These are phyloP conservation scores for Pteruthius melanotis DNA, from an alignment of 2,113 vertebrate species.

Conservation along the genomic window DNA sequence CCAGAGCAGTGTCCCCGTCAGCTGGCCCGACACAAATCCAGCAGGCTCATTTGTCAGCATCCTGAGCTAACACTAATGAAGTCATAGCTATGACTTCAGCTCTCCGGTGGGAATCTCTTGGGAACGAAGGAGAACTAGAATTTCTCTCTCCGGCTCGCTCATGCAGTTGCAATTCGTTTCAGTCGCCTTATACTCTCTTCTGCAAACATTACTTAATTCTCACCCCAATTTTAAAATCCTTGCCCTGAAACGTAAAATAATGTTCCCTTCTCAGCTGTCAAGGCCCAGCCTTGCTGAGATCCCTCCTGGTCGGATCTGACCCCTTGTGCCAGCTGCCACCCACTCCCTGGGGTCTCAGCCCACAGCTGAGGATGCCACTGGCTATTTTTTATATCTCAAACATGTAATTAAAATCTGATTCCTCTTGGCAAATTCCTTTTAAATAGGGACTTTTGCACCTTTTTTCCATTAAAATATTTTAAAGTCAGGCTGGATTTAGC, in stretches of 20 bases:
- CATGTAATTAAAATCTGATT: background rate
- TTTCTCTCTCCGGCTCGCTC: background rate
- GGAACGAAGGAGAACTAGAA: background rate
- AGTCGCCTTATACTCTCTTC: background rate
- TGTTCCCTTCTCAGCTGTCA: background rate
- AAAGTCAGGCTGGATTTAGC: background rate
- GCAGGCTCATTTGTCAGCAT: background rate
- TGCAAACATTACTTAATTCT: conserved; percentile 40
- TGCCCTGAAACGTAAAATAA: background rate
- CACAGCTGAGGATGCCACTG: background rate
- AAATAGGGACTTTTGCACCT: background rate
- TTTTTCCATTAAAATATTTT: background rate
- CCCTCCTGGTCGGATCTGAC: background rate
- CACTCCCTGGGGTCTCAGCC: background rate
- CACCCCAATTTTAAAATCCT: background rate
- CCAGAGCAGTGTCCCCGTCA: background rate
- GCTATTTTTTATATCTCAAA: background rate
- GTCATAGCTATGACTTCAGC: conserved; percentile 44
- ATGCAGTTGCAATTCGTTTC: background rate
- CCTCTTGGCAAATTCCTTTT: background rate
- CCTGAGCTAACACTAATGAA: conserved; percentile 14
- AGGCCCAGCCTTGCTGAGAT: background rate
- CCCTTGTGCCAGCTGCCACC: background rate
- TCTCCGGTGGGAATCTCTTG: conserved; percentile 8
- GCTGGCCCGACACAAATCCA: background rate